These are phyloP conservation scores for Xiphophorus couchianus DNA, from an alignment of 2,113 vertebrate species.

Conservation along the genomic window DNA sequence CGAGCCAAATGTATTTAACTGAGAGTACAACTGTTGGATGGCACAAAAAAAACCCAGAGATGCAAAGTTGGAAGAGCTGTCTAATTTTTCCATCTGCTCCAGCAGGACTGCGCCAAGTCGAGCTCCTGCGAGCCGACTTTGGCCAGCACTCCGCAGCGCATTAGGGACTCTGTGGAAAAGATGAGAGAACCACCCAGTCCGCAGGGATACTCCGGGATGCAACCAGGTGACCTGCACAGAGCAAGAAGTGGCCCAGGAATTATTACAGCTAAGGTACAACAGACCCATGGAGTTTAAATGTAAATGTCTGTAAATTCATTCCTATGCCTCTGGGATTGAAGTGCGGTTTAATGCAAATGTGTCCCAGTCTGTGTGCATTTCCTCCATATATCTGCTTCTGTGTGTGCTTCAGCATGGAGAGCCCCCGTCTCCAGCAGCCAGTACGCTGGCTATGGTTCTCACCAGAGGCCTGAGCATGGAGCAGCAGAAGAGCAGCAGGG, in stretches of 20 bases:
- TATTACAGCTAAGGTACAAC: constrained; percentile 86
- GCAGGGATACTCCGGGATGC: constrained; percentile 66
- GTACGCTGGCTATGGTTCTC: constrained; percentile 94
- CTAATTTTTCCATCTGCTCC: constrained; percentile 51
- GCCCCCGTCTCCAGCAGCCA: constrained; percentile 90
- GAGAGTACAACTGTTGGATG: constrained; percentile 25
- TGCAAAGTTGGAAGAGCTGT: constrained; percentile 16
- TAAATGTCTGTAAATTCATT: constrained; percentile 18
- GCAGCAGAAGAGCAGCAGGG: constrained; percentile 97
- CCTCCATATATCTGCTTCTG: constrained; percentile 5
- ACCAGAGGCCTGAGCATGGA: constrained; percentile 93
- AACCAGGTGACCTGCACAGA: constrained; percentile 82
- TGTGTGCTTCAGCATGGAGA: constrained; percentile 84
- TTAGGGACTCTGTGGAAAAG: constrained; percentile 88
- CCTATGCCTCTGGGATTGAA: not conserved
- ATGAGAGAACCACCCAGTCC: constrained; percentile 81
- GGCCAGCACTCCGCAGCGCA: constrained; percentile 84
- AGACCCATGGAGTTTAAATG: not conserved
- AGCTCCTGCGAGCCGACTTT: constrained; percentile 86
- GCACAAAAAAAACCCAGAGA: constrained; percentile 10
- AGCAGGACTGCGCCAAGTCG: constrained; percentile 92
- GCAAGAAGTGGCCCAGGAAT: constrained; percentile 83
- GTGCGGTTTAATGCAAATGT: constrained; percentile 26
- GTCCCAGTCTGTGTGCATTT: constrained; percentile 38
- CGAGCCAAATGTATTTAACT: constrained; percentile 46